Percentiles rank a stretch among this genome's conserved stretches.
phyloP scores from a whole-genome alignment of 2,888 invertebrate genomes.

The Chaetoderma sp. region DNA sequence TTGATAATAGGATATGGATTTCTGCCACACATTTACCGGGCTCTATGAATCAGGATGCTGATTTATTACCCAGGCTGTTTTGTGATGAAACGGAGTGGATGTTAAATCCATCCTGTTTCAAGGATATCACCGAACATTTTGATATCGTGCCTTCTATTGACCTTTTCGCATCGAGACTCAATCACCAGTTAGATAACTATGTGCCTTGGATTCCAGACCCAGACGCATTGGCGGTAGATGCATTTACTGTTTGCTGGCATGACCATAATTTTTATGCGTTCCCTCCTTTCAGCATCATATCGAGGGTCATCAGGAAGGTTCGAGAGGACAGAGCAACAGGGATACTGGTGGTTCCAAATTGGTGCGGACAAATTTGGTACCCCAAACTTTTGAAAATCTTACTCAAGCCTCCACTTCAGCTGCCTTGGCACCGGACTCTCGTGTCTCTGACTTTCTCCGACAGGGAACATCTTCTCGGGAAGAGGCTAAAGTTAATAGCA shows the following conservation, averaged over 20 bases:
- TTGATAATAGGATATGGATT: no score
- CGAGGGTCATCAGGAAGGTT: not conserved
- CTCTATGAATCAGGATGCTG: not conserved
- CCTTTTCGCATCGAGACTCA: slow-evolving; percentile 5
- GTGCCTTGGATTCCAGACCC: slow-evolving; percentile 11
- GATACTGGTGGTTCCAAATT: slow-evolving; percentile 6
- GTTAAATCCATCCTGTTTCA: not conserved
- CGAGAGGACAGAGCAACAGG: not conserved
- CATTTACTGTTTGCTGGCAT: not conserved
- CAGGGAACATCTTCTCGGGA: not conserved
- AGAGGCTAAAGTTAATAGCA: not conserved
- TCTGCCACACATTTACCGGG: not conserved
- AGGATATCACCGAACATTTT: not conserved
- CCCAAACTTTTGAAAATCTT: not conserved
- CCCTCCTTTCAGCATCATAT: not conserved
- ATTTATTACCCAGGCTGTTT: slow-evolving; percentile 5
- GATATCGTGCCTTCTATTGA: slow-evolving; percentile 9
- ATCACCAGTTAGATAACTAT: not conserved
- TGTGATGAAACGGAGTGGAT: slow-evolving; percentile 8
- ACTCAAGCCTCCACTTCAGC: not conserved
- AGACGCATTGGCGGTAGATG: no score
- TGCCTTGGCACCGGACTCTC: not conserved
- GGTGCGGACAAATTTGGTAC: slow-evolving; percentile 7
- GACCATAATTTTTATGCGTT: not conserved
- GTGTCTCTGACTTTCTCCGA: not conserved